Base-by-base conservation (phyloP, 2,888 invertebrate species). In the Mellilla xanthometata region DNA sequence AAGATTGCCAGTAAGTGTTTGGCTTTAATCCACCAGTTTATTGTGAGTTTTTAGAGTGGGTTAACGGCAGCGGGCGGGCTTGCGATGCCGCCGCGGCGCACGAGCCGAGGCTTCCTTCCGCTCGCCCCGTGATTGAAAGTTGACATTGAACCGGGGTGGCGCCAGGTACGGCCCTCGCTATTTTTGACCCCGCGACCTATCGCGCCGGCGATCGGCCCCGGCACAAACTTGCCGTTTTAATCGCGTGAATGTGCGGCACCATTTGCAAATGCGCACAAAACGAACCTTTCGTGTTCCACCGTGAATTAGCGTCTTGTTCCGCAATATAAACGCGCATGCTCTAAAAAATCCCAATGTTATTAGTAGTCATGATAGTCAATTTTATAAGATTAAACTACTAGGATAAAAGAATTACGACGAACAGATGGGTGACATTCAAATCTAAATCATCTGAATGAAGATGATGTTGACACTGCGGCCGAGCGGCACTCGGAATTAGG, bases 131-230 rank as follows among this genome's bases (percentile, higher is more conserved):
- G 85, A 85, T 86, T 85, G 81, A 82, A 88, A 81, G 84, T 85
- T 87, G 87, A 86, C 87, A 85, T 86, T 85, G 87, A 83, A 76
- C 79, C 72, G 67, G 84, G 83, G 85, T 75, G 84, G 86, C 81
- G 79, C 88, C 87, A 83, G 89, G 89, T 76, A 89, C 89, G 81
- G 78, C 76, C 76, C 78, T 76, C 77, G 77, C 81, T 84, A 81
- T 81, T 84, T 86, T 81, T 83, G 86, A 87, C 86, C 86, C 82
- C 81, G 80, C 80, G 72, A 76, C 81, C 80, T 87, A 89, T 89
- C 88, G 84, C 81, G 58, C 57, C 74, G 80, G 78, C 81, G 82
- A 88, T 88, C 88, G 85, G 78, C 89, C 86, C 79, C 85, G 79
- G 58, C 70, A 74, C 72, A 72, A 78, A 78, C 76, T 81, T 79